Percentiles rank a stretch among this genome's conserved stretches.
Evolutionary conservation across 2,113 vertebrate genomes (phyloP).

Genomic region (Otus sunia): DNA sequence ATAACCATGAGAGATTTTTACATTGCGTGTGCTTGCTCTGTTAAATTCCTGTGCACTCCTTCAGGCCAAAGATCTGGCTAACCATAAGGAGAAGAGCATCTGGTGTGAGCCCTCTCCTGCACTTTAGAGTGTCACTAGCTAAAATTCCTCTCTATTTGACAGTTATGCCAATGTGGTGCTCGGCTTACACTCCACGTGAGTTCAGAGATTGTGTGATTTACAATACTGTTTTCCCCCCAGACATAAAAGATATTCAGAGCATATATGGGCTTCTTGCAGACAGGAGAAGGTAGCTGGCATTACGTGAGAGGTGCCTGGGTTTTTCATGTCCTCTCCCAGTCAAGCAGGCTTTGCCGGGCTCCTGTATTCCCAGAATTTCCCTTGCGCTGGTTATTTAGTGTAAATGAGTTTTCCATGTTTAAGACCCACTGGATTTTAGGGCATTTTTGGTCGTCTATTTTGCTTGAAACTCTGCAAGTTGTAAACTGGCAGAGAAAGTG

Average conservation of each 20-base stretch:
- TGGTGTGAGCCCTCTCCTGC: not conserved
- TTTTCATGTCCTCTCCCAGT: not conserved
- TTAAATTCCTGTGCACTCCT: not conserved
- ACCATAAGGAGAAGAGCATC: not conserved
- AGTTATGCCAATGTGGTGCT: accelerated
- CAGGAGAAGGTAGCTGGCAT: not conserved
- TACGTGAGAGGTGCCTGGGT: not conserved
- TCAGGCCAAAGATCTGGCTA: not conserved
- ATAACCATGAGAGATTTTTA: not conserved
- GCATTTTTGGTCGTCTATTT: not conserved
- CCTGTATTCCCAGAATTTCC: not conserved
- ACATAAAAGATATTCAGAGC: not conserved
- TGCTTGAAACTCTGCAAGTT: not conserved
- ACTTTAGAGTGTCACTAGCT: accelerated
- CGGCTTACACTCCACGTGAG: accelerated
- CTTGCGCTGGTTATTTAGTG: not conserved
- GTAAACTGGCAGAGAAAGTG: not conserved
- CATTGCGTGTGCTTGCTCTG: accelerated
- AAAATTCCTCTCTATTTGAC: not conserved
- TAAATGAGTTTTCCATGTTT: not conserved
- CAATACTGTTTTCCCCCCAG: accelerated
- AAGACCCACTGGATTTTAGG: not conserved
- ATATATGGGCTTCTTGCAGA: not conserved
- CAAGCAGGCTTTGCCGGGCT: not conserved
- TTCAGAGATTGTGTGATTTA: not conserved